phyloP scores from a whole-genome alignment of 92 coral and sea anemone genomes.

The Palythoa grandis region DNA sequence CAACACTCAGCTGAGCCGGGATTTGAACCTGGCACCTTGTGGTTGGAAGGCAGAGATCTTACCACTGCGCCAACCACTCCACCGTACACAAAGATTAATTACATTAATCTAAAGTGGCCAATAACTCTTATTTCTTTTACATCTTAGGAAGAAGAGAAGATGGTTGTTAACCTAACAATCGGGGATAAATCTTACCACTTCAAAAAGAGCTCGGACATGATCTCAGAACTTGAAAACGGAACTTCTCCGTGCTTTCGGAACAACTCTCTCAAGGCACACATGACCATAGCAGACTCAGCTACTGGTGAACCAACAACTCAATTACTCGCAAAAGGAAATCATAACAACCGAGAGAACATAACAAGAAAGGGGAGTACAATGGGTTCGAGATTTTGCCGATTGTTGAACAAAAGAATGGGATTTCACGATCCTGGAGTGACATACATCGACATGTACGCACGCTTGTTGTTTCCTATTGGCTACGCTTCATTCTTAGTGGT shows the following conservation, averaged over 20 bases:
- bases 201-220: slow-evolving; percentile 35
- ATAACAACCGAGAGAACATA: neutral
- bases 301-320: slow-evolving; percentile 3
- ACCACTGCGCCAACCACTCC: no score
- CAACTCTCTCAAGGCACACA: slow-evolving; percentile 9
- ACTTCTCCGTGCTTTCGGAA: slow-evolving; percentile 21
- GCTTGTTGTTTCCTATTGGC: slow-evolving; percentile 77
- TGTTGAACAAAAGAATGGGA: slow-evolving; percentile 1
- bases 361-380: neutral
- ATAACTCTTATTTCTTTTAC: neutral
- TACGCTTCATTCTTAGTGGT: slow-evolving; percentile 73
- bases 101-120: neutral
- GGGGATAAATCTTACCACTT: slow-evolving; percentile 75
- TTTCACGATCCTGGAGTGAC: slow-evolving; percentile 60
- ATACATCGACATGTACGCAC: slow-evolving; percentile 80
- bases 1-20: no score
- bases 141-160: slow-evolving; percentile 67
- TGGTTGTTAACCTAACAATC: slow-evolving; percentile 69
- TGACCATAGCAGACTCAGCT: neutral
- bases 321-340: neutral
- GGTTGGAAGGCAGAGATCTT: no score
- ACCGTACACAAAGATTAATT: neutral
- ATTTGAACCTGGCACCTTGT: no score
- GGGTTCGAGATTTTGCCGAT: neutral
- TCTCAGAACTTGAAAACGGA: slow-evolving; percentile 80